Conservation (phyloP, 2,113 vertebrate genomes). For the Spea bombifrons region DNA sequence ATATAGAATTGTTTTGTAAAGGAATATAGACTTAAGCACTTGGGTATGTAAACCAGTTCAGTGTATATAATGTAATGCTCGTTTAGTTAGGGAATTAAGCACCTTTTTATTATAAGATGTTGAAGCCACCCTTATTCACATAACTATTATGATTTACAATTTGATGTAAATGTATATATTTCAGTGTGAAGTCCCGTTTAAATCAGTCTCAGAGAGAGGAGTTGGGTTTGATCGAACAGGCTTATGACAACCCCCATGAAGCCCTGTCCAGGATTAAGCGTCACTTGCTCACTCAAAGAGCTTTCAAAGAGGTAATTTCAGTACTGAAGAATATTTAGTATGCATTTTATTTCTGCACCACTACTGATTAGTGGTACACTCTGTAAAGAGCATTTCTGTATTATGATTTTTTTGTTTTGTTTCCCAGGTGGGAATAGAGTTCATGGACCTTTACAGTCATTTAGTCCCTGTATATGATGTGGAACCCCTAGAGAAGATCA, state of each 20-base stretch:
- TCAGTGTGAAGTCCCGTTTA: constrained; percentile 93
- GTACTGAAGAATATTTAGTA: not conserved
- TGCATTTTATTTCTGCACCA: not conserved
- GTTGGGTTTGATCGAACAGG: constrained; percentile 93
- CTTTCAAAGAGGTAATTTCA: constrained; percentile 89
- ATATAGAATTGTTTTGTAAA: not conserved
- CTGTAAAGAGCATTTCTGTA: too few relatives aligned
- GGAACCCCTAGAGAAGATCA: constrained; percentile 97
- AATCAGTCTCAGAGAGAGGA: constrained; percentile 98
- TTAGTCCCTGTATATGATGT: constrained; percentile 96
- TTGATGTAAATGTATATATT: not conserved
- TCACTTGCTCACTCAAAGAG: constrained; percentile 97
- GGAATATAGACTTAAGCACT: too few relatives aligned
- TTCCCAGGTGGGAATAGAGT: constrained; percentile 93
- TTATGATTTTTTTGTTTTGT: not conserved
- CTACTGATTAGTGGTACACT: too few relatives aligned
- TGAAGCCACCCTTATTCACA: too few relatives aligned
- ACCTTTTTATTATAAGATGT: too few relatives aligned
- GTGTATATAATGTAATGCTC: too few relatives aligned
- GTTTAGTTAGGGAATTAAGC: too few relatives aligned
- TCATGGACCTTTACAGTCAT: constrained; percentile 98
- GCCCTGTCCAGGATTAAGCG: constrained; percentile 97
- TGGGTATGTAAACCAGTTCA: too few relatives aligned
- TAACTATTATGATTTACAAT: too few relatives aligned
- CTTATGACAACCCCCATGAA: constrained; percentile 97